Base-by-base conservation (phyloP, 2,888 invertebrate species). In the Hipparchia sbordonii region DNA sequence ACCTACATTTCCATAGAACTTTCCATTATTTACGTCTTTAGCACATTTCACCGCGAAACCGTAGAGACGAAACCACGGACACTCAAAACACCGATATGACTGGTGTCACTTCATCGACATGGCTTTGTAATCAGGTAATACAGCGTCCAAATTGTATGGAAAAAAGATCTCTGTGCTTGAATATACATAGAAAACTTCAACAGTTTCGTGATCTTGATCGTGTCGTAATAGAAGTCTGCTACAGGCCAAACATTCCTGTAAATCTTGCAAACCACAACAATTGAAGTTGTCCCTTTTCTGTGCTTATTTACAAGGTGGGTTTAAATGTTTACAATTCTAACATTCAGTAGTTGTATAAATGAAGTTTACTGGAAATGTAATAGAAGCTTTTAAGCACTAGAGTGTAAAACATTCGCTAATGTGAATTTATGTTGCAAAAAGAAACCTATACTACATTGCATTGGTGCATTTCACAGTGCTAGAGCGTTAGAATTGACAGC, bases 231-330 rank as follows among this genome's bases (percentile, higher is more conserved):
- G 39, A 39, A 39, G 39, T 39, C 39, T 0, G 39, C 39, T 39
- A 39, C 39, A 39, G 39, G 39, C 39, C 39, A 51, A 56, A 56
- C 52, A 61, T 60, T 23, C 33, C 56, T 52, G 33, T 67, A 45
- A 39, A 74, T 74, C 63, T 69, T 65, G 70, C 39, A 69, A 66
- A 72, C 45, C 59, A 71, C 59, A 71, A 71, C 59, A 61, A n/a
- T 23, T 39, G 60, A 62, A 52, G 51, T 59, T 72, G 74, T 61
- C 57, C 9, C 51, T 46, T 23, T 45, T 63, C 62, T 9, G 67
- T 74, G 70, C 70, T 74, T 67, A 72, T 74, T 72, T 74, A 72
- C 72, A 75, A 70, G 56, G 59, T 63, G 71, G 62, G 57, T 60
- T 74, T 65, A 59, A 61, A 73, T 73, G 69, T 61, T 73, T 73